Percentiles rank a stretch among this genome's conserved stretches.
Evolutionary conservation across 2,113 vertebrate genomes (phyloP).

Genomic region (Porphyrio hochstetteri): DNA sequence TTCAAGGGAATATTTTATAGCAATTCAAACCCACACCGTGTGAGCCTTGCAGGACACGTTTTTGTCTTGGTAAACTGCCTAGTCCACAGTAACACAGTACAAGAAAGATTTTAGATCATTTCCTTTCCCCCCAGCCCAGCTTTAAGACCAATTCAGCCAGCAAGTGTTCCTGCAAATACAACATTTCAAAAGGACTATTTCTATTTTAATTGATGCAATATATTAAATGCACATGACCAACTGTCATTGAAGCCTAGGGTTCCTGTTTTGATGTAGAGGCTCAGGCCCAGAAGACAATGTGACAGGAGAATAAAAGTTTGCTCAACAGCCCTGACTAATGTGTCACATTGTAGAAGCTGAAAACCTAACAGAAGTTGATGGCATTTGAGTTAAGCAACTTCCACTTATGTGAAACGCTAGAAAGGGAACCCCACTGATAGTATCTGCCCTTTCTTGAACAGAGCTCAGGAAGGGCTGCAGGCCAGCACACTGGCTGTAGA

Average conservation of each 20-base stretch:
- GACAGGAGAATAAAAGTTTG: not conserved
- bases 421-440: not conserved
- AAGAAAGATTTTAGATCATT: not conserved
- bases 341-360: not conserved
- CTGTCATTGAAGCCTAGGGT: not conserved
- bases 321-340: not conserved
- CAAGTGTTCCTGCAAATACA: not conserved
- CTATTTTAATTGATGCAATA: not conserved
- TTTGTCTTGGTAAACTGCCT: not conserved
- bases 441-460: rapidly evolving
- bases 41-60: not conserved
- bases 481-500: rapidly evolving
- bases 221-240: not conserved
- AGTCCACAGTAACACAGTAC: not conserved
- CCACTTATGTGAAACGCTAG: not conserved
- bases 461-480: not conserved
- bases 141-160: not conserved
- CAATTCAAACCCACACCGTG: not conserved
- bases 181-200: not conserved
- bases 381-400: not conserved
- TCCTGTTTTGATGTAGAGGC: not conserved
- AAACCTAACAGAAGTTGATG: not conserved
- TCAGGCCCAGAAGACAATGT: not conserved
- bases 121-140: not conserved
- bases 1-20: not conserved